A percentile compares a stretch with the other conserved stretches of the same genome.
Conservation (phyloP, 2,888 invertebrate species). For the Chrysina gloriosa region DNA sequence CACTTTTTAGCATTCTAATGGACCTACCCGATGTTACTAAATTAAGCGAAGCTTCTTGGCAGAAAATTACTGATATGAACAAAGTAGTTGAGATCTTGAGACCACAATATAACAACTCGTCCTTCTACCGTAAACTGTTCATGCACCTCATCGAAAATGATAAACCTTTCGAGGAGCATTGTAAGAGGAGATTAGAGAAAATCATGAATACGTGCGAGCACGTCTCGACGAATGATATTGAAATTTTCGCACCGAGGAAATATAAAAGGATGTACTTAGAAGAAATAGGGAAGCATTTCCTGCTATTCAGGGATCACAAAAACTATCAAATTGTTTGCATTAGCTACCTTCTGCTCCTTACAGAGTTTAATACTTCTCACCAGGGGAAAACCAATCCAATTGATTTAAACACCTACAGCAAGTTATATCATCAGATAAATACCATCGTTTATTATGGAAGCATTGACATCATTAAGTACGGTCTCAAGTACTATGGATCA, state of each 20-base stretch:
- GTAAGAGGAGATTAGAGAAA: slow-evolving; percentile 4
- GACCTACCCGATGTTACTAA: not conserved
- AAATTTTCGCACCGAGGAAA: not conserved
- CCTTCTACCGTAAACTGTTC: slow-evolving; percentile 5
- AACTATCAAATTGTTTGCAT: not conserved
- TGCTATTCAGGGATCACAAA: not conserved
- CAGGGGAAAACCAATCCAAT: not conserved
- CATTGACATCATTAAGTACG: not conserved
- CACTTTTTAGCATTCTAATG: not conserved
- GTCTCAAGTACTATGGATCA: not conserved
- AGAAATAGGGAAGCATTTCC: not conserved
- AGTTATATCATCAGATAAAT: slow-evolving; percentile 2
- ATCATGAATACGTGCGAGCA: not conserved
- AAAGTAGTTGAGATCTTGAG: slow-evolving; percentile 19
- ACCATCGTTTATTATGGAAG: not conserved
- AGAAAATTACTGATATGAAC: not conserved
- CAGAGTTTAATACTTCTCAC: not conserved
- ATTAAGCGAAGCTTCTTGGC: not conserved
- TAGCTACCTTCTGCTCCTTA: not conserved
- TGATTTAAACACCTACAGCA: not conserved
- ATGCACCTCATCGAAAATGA: not conserved
- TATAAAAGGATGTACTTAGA: slow-evolving; percentile 10
- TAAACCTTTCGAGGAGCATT: not conserved
- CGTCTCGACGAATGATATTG: not conserved
- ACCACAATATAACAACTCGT: not conserved